Conservation (phyloP, 1,140 invertebrate species). For the Pogonomyrmex barbatus region DNA sequence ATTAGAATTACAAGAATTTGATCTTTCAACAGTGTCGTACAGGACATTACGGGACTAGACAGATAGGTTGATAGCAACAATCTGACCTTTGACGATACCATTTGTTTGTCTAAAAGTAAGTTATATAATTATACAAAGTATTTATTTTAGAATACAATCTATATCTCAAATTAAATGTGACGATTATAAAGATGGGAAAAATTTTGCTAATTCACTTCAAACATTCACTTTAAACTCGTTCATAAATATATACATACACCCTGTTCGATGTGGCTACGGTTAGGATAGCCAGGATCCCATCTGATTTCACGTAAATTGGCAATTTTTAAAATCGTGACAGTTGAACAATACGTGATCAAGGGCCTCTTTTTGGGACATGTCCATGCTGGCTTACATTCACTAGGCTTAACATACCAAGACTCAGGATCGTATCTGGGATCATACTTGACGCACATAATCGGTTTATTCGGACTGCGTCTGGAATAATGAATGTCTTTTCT, state of each 20-base stretch:
- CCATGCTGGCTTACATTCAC: slow-evolving; percentile 81
- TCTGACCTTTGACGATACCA: slow-evolving; percentile 76
- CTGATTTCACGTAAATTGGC: slow-evolving; percentile 67
- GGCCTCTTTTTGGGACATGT: slow-evolving; percentile 78
- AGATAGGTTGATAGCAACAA: slow-evolving; percentile 76
- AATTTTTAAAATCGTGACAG: slow-evolving; percentile 67
- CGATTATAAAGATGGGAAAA: slow-evolving; percentile 25
- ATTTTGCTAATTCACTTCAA: background rate
- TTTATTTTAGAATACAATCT: background rate
- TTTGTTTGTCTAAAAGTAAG: slow-evolving; percentile 72
- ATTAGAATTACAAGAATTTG: slow-evolving; percentile 3
- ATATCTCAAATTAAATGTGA: background rate
- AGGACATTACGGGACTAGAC: slow-evolving; percentile 69
- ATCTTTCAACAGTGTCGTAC: slow-evolving; percentile 5
- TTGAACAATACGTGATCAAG: slow-evolving; percentile 78
- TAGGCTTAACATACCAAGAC: slow-evolving; percentile 76
- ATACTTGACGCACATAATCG: slow-evolving; percentile 73
- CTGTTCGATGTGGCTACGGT: slow-evolving; percentile 71
- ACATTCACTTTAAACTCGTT: slow-evolving; percentile 3
- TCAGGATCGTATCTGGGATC: slow-evolving; percentile 76
- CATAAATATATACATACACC: slow-evolving; percentile 64
- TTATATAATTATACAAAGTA: background rate
- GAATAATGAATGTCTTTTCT: slow-evolving; percentile 24
- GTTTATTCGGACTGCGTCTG: slow-evolving; percentile 65
- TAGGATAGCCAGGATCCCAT: slow-evolving; percentile 72